A percentile compares a stretch with the other conserved stretches of the same genome.
phyloP scores from a whole-genome alignment of 2,888 invertebrate species.

The Camptogramma bilineatum region DNA sequence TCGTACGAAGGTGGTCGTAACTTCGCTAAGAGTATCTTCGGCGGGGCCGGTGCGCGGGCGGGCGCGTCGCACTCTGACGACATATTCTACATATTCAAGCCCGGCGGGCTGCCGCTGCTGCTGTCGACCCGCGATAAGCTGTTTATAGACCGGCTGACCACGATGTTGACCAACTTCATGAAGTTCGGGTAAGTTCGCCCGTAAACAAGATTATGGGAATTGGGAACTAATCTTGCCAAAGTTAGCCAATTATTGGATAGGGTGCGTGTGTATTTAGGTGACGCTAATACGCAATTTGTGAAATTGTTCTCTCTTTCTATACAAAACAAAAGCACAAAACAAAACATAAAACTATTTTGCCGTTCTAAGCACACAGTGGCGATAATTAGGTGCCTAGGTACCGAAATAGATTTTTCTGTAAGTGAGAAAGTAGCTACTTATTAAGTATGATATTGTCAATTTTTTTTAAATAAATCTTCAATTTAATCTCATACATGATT shows the following conservation, averaged over 20 bases:
- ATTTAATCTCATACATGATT: too few species aligned
- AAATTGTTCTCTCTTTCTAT: constrained; percentile 2
- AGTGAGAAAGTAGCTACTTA: too few species aligned
- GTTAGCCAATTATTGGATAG: constrained; percentile 39
- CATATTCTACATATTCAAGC: constrained; percentile 76
- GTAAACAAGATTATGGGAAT: constrained; percentile 44
- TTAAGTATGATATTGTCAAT: too few species aligned
- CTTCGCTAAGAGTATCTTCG: constrained; percentile 63
- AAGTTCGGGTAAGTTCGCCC: constrained; percentile 61
- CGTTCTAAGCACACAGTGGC: background rate
- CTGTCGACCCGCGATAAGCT: constrained; percentile 57
- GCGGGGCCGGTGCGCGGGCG: constrained; percentile 41
- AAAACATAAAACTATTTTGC: background rate
- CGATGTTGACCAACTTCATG: constrained; percentile 76
- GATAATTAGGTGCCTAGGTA: too few species aligned
- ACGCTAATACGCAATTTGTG: constrained; percentile 23
- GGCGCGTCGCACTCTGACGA: constrained; percentile 75
- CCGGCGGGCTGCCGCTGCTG: constrained; percentile 59
- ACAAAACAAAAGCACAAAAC: background rate
- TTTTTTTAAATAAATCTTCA: too few species aligned
- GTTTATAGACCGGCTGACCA: constrained; percentile 66
- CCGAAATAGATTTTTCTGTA: too few species aligned
- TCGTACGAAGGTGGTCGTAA: constrained; percentile 71
- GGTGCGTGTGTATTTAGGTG: constrained; percentile 26
- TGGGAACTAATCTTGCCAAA: constrained; percentile 35